phyloP scores from a whole-genome alignment of 2,113 vertebrate genomes.

The Peromyscus leucopus region DNA sequence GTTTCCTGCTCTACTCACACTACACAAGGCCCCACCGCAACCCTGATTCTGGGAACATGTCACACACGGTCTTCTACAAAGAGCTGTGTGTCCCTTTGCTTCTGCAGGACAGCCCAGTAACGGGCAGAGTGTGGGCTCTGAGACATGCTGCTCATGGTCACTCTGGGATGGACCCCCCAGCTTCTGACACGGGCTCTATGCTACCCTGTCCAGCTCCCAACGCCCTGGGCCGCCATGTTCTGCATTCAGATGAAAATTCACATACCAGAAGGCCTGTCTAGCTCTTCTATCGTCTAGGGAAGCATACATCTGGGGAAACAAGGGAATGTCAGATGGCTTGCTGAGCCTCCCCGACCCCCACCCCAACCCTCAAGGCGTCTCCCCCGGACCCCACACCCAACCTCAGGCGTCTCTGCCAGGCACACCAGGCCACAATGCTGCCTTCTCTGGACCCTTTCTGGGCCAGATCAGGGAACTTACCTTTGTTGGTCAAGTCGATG shows the following conservation, averaged over 20 bases:
- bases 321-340: neutral
- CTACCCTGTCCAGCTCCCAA: neutral
- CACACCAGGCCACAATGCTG: neutral
- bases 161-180: neutral
- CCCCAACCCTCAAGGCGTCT: neutral
- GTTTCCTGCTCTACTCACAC: neutral
- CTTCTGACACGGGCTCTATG: neutral
- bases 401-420: neutral
- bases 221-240: too few species aligned
- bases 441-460: neutral
- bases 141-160: neutral
- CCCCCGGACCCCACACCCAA: fast-evolving
- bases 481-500: neutral
- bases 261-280: neutral
- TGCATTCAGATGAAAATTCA: neutral
- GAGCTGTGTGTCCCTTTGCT: neutral
- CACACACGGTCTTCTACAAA: fast-evolving
- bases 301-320: neutral
- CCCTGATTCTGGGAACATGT: fast-evolving
- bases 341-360: neutral
- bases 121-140: fast-evolving
- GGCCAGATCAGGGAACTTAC: neutral
- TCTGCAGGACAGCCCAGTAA: neutral
- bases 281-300: fast-evolving
- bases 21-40: fast-evolving